A percentile compares a stretch with the other conserved stretches of the same genome.
Conservation (phyloP, 30 jellyfish, hydroid and myxozoan genomes). For the Cassiopea andromeda region DNA sequence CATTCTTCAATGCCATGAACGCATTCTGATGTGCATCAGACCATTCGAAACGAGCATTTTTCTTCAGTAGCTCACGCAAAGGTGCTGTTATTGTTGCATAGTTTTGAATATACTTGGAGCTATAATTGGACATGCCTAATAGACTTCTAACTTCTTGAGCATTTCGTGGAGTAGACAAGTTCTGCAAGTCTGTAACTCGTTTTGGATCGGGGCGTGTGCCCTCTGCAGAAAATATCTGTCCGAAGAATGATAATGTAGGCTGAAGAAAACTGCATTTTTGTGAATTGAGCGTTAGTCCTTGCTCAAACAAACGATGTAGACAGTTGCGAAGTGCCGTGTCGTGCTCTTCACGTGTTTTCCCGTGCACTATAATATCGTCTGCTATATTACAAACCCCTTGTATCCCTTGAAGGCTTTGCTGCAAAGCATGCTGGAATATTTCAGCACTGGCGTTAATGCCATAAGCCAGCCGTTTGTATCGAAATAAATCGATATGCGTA, state of each 20-base stretch:
- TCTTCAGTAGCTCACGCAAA: constrained; percentile 52
- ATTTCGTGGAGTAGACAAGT: constrained; percentile 32
- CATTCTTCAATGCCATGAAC: constrained; percentile 24
- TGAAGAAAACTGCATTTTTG: constrained; percentile 34
- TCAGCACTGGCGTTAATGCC: constrained; percentile 52
- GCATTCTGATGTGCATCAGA: constrained; percentile 25
- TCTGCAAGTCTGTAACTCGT: constrained; percentile 17
- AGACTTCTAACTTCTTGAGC: constrained; percentile 61
- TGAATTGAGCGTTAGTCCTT: constrained; percentile 47
- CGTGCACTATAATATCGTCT: constrained; percentile 71
- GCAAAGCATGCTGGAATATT: constrained; percentile 54
- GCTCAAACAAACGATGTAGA: constrained; percentile 43
- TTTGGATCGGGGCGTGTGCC: constrained; percentile 70
- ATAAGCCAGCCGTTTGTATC: constrained; percentile 36
- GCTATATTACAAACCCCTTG: constrained; percentile 52
- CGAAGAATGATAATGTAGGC: constrained; percentile 29
- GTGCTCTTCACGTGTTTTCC: constrained; percentile 49
- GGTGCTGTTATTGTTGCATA: constrained; percentile 68
- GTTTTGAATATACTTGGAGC: constrained; percentile 35
- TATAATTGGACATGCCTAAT: constrained; percentile 64
- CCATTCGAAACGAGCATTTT: constrained; percentile 51
- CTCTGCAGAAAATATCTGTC: constrained; percentile 50
- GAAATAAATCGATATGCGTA: constrained; percentile 43
- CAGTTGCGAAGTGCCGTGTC: constrained; percentile 35
- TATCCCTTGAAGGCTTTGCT: constrained; percentile 21